Evolutionary conservation across 1,140 invertebrate genomes (phyloP).

Genomic region (Popillia japonica): DNA sequence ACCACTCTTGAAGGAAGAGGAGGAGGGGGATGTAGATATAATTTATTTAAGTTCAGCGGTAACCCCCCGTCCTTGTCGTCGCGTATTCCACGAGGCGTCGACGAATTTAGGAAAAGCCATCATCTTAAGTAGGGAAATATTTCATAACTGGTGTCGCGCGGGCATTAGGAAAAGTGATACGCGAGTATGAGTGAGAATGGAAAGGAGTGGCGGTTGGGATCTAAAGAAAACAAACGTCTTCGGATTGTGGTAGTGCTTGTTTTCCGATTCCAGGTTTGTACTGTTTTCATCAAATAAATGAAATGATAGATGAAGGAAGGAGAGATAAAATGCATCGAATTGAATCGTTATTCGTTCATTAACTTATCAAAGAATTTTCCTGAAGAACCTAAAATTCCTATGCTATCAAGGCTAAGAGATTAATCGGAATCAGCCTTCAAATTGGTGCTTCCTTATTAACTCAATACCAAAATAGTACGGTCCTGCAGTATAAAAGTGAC

Average conservation of each 20-base stretch:
- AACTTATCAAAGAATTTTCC: no score
- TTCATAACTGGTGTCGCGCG: constrained; percentile 54
- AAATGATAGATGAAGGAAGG: no score
- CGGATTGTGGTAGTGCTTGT: background rate
- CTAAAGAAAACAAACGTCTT: background rate
- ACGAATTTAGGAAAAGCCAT: constrained; percentile 59
- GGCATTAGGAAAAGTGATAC: constrained; percentile 41
- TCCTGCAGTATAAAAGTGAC: background rate
- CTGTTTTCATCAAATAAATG: background rate
- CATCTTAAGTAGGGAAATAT: constrained; percentile 59
- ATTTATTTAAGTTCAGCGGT: constrained; percentile 11
- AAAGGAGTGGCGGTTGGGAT: background rate
- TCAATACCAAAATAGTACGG: no score
- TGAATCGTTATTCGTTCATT: no score
- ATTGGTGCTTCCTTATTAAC: no score
- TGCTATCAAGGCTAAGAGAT: no score
- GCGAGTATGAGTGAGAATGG: background rate
- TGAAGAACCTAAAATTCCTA: no score
- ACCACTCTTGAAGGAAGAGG: background rate
- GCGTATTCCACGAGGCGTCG: constrained; percentile 36
- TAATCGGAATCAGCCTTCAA: no score
- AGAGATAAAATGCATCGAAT: no score
- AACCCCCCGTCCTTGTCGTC: background rate
- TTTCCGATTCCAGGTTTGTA: background rate
- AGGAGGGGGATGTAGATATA: background rate